Base-by-base conservation (phyloP, 2,888 invertebrate genomes). In the Oscheius sp. region DNA sequence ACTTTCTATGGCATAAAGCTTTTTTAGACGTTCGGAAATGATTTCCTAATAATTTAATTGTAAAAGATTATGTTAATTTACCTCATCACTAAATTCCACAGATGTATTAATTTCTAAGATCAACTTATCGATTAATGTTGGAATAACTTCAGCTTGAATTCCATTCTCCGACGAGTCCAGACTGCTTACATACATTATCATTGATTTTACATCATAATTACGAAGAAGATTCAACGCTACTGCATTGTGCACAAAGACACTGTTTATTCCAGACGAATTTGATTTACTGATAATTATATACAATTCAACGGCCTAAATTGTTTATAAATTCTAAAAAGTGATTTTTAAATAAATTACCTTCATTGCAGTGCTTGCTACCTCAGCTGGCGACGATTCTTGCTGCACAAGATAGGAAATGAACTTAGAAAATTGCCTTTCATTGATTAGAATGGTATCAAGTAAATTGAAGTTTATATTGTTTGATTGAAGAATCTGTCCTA, bases 401-500 rank as follows among this genome's bases (percentile, higher is more conserved):
- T 69, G 39, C 2, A 69, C 15, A 1, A 69, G 3, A 23, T 53
- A 64, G 17, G 12, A 15, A 1, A 69, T 5, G 33, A 52, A 64
- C 15, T 42, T 52, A n/a, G 46, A 39, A 27, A 69, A 53, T 1
- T 33, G 37, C 15, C 17, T 10, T 33, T 50, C 53, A 23, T 45
- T 53, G 10, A 31, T 27, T 5, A 61, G 34, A n/a, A 68, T 33
- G 0, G 68, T 25, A n/a, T 58, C 61, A 5, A 68, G 33, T 10
- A 61, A 31, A 15, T 23, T 23, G 17, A 68, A 52, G 31, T 58
- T 46, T 23, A 68, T 39, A 27, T 67, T 69, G 64, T 76, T 71
- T 3, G 71, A 63, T 1, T 70, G 57, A 1, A 81, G 66, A 48
- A 80, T 70, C 46, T 71, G 61, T 53, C 70, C 74, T 31, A 81